Evolutionary conservation across 1,140 invertebrate genomes (phyloP), one percentile per base, ranked within the genome.

Genomic region (Zaprionus inermis): DNA sequence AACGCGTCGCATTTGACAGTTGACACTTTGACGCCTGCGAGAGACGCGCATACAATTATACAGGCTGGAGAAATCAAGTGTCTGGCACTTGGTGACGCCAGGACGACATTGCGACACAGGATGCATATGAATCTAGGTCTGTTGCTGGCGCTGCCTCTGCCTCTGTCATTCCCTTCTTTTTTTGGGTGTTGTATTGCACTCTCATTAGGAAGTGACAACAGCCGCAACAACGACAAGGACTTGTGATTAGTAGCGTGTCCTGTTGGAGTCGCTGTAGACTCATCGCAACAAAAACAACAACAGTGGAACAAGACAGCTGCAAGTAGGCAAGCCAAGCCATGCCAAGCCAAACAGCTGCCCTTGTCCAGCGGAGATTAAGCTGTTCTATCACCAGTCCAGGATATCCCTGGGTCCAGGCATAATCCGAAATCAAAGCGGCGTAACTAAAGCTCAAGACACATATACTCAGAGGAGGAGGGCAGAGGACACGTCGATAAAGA

Each of bases 181-280:
- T 74, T 74, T 78, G 72, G 77, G 83, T 83, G 65, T 89, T 65
- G 51, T 58, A 77, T 88, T 88, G 77, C 83, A 79, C 65, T 63
- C 83, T 83, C 84, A 89, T 89, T 89, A 88, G 79, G 84, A 83
- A 88, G 83, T 88, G 83, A 88, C 72, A 72, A 89, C 83, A 79
- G 82, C 63, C 46, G 59, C 61, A 60, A 38, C 36, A 38, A 41
- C n/a, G 14, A 41, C 14, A 41, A 44, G n/a, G 38, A 76, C 75
- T 72, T 69, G 79, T 88, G 84, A 89, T 83, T 88, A 88, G 84
- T 78, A 78, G 49, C 74, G 58, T 71, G 74, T 84, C 81, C 78
- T 81, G 64, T 46, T 84, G 83, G 83, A 80, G 73, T 89, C 79
- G 67, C 88, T 76, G 54, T 49, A 55, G 34, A 24, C 16, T 3